A percentile compares a stretch with the other conserved stretches of the same genome.
phyloP scores from a whole-genome alignment of 1,140 invertebrate genomes.

The Agrypnia vestita region DNA sequence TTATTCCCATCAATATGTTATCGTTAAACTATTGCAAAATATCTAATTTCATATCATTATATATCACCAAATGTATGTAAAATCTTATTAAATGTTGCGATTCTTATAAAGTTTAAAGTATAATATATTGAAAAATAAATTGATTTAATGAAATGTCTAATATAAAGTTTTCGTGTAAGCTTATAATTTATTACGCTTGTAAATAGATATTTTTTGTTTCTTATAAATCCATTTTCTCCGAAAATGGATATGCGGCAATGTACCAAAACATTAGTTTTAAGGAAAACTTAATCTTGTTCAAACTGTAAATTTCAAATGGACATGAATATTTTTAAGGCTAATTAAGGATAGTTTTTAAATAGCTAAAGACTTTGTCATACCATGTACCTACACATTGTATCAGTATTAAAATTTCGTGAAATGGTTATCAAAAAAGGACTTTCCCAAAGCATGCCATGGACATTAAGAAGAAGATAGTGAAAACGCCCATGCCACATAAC shows the following conservation, averaged over 20 bases:
- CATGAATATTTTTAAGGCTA: background rate
- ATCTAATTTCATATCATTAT: constrained; percentile 35
- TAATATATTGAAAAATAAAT: constrained; percentile 11
- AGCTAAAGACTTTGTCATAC: background rate
- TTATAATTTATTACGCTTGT: background rate
- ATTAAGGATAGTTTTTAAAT: background rate
- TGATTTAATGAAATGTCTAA: background rate
- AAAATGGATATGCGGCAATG: background rate
- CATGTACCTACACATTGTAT: background rate
- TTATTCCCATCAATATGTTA: background rate
- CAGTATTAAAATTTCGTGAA: background rate
- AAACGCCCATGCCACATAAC: too few species aligned
- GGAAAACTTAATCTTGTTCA: constrained; percentile 15
- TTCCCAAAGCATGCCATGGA: background rate
- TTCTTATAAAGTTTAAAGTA: constrained; percentile 13
- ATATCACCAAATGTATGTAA: constrained; percentile 16
- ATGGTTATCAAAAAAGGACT: background rate
- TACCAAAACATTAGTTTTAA: constrained; percentile 28
- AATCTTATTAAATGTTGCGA: background rate
- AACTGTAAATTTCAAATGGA: constrained; percentile 17
- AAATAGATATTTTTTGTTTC: constrained; percentile 5
- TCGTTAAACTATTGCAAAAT: constrained; percentile 6
- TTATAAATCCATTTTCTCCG: constrained; percentile 2
- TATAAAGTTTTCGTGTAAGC: background rate
- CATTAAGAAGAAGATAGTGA: background rate